Percentiles rank a stretch among this genome's conserved stretches.
phyloP scores from a whole-genome alignment of 2,888 invertebrate species.

The Prosopocoilus inquinatus region DNA sequence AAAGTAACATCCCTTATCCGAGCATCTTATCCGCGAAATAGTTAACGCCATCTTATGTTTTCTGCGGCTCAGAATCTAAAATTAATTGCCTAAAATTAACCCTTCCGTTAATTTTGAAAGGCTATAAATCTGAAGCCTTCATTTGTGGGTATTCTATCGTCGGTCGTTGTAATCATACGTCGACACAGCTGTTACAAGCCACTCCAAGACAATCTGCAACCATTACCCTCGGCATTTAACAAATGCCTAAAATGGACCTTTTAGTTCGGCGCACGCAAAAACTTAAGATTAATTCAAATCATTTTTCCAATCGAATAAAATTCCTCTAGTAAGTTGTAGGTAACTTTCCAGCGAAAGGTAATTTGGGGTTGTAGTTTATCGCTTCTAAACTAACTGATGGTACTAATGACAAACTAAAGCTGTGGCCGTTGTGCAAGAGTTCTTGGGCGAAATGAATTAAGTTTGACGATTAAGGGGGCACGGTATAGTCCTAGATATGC shows the following conservation, averaged over 20 bases:
- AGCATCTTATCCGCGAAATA: constrained; percentile 9
- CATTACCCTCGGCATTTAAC: constrained; percentile 16
- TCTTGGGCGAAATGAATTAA: constrained; percentile 37
- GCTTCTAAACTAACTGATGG: constrained; percentile 34
- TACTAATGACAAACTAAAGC: constrained; percentile 35
- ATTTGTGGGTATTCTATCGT: constrained; percentile 47
- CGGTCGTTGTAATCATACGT: constrained; percentile 43
- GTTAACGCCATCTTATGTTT: constrained; percentile 20
- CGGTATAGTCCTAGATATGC: constrained; percentile 19
- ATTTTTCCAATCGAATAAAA: no score
- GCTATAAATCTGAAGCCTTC: constrained; percentile 51
- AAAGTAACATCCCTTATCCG: no score
- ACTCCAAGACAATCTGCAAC: constrained; percentile 27
- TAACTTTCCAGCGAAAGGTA: no score
- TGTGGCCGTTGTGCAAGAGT: constrained; percentile 28
- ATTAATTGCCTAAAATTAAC: constrained; percentile 51
- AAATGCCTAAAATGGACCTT: constrained; percentile 1
- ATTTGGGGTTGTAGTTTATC: constrained; percentile 22
- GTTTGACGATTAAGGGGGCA: constrained; percentile 37
- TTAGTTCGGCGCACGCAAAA: neutral
- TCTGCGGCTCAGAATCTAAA: constrained; percentile 35
- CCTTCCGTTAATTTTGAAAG: constrained; percentile 49
- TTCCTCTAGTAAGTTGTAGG: no score
- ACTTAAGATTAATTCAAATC: no score
- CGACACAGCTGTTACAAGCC: constrained; percentile 44